Base-by-base conservation (phyloP, 2,113 vertebrate species). In the Stegostoma tigrinum region DNA sequence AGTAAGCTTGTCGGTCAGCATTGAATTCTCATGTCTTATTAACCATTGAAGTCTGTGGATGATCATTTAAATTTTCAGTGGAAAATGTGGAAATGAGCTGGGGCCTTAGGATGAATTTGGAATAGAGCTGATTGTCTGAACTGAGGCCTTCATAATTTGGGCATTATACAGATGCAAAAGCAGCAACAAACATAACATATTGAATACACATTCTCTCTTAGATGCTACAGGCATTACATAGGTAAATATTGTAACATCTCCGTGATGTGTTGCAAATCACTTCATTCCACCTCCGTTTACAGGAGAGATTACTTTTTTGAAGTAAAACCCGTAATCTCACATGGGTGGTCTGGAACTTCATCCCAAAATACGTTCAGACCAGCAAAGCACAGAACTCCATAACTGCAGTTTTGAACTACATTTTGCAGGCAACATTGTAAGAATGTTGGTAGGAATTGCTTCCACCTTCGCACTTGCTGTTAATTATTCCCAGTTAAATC, bases 401-500 rank as follows among this genome's bases (percentile, higher is more conserved):
- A n/a, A 83, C 80, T 83, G 80, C 80, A 83, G 6, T 83, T 83
- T 38, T 21, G 80, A 45, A 83, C 19, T 83, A 83, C 17, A 45
- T 42, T 42, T 45, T 42, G 80, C 38, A 21, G 80, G 38, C 80
- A 42, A 45, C 80, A 45, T 45, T 45, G 38, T 42, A 42, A 83
- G 38, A 42, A 5, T 83, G 38, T 4, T 19, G 38, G 42, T 38
- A 83, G 80, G 80, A 42, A 83, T 83, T 42, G 17, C 42, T 83
- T 83, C 19, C 80, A 83, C 38, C 80, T 83, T 83, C 19, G 80
- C 17, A 38, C 80, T 83, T 38, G 23, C 38, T 83, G 80, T 38
- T 83, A 83, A 83, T 83, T 83, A 42, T 83, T 83, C 38, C 80
- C 38, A 83, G 45, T 83, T 83, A 83, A 83, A 83, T 83, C 38